These are phyloP conservation scores for Nymphalis polychloros DNA, from an alignment of 2,888 invertebrate species.

Conservation along the genomic window DNA sequence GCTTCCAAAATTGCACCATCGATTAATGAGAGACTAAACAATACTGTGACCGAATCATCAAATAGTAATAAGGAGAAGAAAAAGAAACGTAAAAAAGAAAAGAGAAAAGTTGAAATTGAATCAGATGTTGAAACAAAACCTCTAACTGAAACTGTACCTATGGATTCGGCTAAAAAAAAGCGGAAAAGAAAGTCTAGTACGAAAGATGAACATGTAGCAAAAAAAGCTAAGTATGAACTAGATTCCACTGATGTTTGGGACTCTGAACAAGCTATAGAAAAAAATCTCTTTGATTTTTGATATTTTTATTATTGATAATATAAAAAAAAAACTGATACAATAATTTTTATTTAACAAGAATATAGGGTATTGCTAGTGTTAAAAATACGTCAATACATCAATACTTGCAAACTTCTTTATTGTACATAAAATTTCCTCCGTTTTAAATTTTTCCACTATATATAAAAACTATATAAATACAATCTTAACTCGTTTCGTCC, in stretches of 20 bases:
- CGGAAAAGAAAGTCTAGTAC: slow-evolving; percentile 49
- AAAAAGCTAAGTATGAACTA: slow-evolving; percentile 50
- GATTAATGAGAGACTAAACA: slow-evolving; percentile 50
- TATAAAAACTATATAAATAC: not conserved
- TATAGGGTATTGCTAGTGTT: not conserved
- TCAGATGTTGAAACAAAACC: slow-evolving; percentile 29
- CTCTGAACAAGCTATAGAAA: slow-evolving; percentile 67
- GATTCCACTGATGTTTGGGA: slow-evolving; percentile 63
- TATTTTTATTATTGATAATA: slow-evolving; percentile 2
- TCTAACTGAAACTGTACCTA: slow-evolving; percentile 13
- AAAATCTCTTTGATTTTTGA: slow-evolving; percentile 70
- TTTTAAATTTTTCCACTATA: not conserved
- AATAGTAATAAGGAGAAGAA: slow-evolving; percentile 45
- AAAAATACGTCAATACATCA: too few species aligned
- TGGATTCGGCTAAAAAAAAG: slow-evolving; percentile 41
- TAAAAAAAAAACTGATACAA: not conserved
- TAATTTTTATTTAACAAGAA: slow-evolving; percentile 16
- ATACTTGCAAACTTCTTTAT: too few species aligned
- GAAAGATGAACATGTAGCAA: slow-evolving; percentile 30
- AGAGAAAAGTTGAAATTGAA: slow-evolving; percentile 34
- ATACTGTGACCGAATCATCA: slow-evolving; percentile 25
- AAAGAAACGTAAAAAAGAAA: slow-evolving; percentile 53
- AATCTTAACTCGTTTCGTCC: too few species aligned
- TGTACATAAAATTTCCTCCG: not conserved
- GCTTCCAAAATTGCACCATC: slow-evolving; percentile 54